Evolutionary conservation across 2,888 invertebrate genomes (phyloP), one percentile per base, ranked within the genome.

Genomic region (Lissonota sp.): DNA sequence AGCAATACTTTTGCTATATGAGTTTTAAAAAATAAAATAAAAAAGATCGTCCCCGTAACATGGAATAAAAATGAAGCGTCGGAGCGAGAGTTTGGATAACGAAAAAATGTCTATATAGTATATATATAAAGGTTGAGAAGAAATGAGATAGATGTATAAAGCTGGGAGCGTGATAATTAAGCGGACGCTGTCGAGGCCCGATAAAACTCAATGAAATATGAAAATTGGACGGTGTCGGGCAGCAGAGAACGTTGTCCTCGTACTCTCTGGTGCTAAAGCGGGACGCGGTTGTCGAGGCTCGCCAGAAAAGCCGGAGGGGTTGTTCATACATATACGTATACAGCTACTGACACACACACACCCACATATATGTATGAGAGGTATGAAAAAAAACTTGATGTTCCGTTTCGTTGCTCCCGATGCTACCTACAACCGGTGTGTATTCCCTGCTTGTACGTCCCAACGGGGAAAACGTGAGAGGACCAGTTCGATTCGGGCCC

Each of bases 201-300:
- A 85, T 86, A 85, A 86, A 87, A 86, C 84, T 85, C 87, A 87
- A 89, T 90, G 88, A 90, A 91, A 90, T 89, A 91, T 90, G 90
- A 91, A 90, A 91, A 91, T 91, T 92, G 90, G 89, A 90, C 87
- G 84, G 83, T 90, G 91, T 91, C 86, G 87, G 73, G 77, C n/a
- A 63, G 58, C 63, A 76, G 60, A 58, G 49, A 77, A 67, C 77
- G 69, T 66, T 80, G 73, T 84, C 64, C 74, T 74, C 70, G 66
- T 46, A 44, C 51, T 71, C 60, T 53, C 64, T 66, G 60, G 53
- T 64, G 66, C 69, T 51, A 53, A 66, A 63, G 76, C 51, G 62
- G 46, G 63, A 63, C 69, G 70, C 53, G 77, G 73, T 77, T 69
- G 74, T 80, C 76, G 72, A 70, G 80, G 71, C 73, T 79, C 70